phyloP scores from a whole-genome alignment of 2,113 vertebrate genomes.

The Ceyx melanurus region DNA sequence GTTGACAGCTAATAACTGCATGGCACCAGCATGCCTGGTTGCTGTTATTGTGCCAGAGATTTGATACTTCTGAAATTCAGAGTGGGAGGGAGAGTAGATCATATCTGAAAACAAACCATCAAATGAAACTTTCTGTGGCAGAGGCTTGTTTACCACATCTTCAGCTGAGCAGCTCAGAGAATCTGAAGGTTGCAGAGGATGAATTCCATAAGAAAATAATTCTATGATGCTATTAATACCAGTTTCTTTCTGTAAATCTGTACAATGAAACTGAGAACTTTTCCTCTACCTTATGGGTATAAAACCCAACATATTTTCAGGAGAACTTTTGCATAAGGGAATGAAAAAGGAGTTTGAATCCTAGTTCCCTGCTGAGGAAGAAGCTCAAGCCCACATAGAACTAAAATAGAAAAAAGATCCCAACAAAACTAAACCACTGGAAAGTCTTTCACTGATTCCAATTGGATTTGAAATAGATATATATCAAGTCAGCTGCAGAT shows the following conservation, averaged over 20 bases:
- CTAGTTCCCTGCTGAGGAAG: background rate
- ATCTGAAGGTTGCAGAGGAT: background rate
- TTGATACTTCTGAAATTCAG: background rate
- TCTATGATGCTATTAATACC: background rate
- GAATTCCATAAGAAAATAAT: background rate
- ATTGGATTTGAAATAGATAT: background rate
- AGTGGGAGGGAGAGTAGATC: background rate
- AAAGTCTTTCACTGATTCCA: background rate
- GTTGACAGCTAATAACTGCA: background rate
- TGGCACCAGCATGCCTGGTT: background rate
- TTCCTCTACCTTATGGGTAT: background rate
- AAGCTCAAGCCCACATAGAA: background rate
- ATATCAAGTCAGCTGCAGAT: background rate
- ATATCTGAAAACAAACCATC: conserved; percentile 20
- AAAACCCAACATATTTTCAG: background rate
- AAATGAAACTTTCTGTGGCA: background rate
- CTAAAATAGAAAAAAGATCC: background rate
- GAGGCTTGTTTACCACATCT: background rate
- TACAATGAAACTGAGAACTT: background rate
- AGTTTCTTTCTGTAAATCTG: background rate
- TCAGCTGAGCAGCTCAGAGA: background rate
- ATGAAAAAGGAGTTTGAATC: background rate
- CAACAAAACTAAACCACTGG: background rate
- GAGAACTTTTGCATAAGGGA: background rate
- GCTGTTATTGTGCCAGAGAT: conserved; percentile 9